These are phyloP conservation scores for Eira barbara DNA, from an alignment of 2,113 vertebrate genomes.

Conservation along the genomic window DNA sequence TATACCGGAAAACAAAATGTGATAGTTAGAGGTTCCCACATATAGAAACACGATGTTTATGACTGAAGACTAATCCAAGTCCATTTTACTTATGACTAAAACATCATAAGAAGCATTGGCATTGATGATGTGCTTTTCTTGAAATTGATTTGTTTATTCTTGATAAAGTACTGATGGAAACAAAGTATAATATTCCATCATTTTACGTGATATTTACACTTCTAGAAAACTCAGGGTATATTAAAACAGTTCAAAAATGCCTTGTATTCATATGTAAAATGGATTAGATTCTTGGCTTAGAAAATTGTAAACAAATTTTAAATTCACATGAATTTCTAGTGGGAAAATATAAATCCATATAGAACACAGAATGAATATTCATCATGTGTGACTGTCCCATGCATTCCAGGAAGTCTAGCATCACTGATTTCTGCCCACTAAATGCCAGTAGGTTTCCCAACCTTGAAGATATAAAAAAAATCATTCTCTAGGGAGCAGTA, in stretches of 20 bases:
- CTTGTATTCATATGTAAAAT: background rate
- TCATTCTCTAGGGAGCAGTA: background rate
- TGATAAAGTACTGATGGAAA: background rate
- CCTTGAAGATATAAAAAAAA: background rate
- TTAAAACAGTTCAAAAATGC: background rate
- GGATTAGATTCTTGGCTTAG: background rate
- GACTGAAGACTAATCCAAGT: background rate
- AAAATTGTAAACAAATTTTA: background rate
- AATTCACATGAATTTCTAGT: background rate
- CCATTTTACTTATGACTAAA: background rate
- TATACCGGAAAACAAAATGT: background rate
- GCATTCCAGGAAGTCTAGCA: background rate
- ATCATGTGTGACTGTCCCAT: background rate
- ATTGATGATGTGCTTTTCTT: background rate
- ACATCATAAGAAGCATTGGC: background rate
- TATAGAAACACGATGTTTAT: background rate
- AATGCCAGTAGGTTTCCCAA: background rate
- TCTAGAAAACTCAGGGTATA: background rate
- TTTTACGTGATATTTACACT: background rate
- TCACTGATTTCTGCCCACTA: background rate
- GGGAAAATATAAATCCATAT: background rate
- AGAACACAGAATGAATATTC: background rate
- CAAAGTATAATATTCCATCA: background rate
- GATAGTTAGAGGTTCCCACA: background rate
- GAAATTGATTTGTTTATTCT: background rate